Evolutionary conservation across 2,797 vertebrate species (phyloP).

Genomic region (Leptodactylus fallax): DNA sequence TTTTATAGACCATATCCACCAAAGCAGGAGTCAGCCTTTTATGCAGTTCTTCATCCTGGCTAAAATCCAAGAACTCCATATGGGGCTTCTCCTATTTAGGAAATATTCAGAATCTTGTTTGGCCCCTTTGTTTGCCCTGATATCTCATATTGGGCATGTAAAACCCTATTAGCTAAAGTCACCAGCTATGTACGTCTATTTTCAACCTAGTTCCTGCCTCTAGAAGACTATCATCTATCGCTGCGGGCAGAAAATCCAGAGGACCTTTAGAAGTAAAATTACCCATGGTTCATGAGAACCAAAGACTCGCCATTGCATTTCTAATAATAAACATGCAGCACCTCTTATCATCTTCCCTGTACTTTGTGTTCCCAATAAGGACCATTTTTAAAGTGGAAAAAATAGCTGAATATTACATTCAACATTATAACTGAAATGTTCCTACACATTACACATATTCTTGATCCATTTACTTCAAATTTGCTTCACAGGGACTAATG

Average conservation of each 20-base stretch:
- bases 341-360: too few species aligned
- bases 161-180: not conserved
- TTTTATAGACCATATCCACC: too few species aligned
- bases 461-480: constrained; percentile 1
- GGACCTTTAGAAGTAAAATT: not conserved
- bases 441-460: not conserved
- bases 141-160: too few species aligned
- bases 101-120: too few species aligned
- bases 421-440: too few species aligned
- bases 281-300: not conserved
- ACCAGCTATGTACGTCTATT: not conserved
- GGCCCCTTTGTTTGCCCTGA: too few species aligned
- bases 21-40: too few species aligned
- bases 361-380: not conserved
- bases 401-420: not conserved
- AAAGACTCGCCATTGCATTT: not conserved
- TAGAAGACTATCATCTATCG: too few species aligned
- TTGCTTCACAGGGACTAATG: not conserved
- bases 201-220: not conserved
- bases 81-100: too few species aligned
- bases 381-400: not conserved
- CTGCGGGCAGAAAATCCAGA: too few species aligned
- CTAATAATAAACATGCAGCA: not conserved
- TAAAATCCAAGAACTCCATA: too few species aligned
- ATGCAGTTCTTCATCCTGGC: too few species aligned